These are phyloP conservation scores for Callithrix jacchus DNA, from an alignment of 2,113 vertebrate genomes.

Conservation along the genomic window DNA sequence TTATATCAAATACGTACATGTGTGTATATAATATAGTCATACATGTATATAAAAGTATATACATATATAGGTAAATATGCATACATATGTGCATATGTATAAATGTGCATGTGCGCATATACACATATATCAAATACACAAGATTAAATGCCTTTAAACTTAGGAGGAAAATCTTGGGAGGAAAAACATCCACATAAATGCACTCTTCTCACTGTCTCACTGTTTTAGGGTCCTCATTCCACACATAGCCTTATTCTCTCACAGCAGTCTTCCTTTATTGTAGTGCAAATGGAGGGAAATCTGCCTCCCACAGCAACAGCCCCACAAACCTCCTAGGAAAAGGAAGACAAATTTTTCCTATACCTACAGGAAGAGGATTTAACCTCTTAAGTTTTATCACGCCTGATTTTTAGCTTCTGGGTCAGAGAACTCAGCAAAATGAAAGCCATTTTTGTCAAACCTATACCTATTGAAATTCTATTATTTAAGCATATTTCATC, in stretches of 20 bases:
- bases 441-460: constrained; percentile 36
- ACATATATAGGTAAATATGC: not conserved
- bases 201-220: not conserved
- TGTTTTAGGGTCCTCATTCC: not conserved
- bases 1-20: not conserved
- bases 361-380: constrained; percentile 30
- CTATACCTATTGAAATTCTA: constrained; percentile 33
- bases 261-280: not conserved
- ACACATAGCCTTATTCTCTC: not conserved
- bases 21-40: not conserved
- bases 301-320: not conserved
- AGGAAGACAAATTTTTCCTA: constrained; percentile 26
- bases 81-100: too few species aligned
- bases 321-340: not conserved
- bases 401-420: constrained; percentile 43
- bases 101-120: too few species aligned
- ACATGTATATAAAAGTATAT: not conserved
- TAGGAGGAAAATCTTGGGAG: not conserved
- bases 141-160: not conserved
- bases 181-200: not conserved
- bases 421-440: constrained; percentile 15
- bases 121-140: not conserved
- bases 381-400: constrained; percentile 37
- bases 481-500: constrained; percentile 44
- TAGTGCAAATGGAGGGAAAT: not conserved